These are phyloP conservation scores for Pachymerium ferrugineum DNA, from an alignment of 2,888 invertebrate genomes.

Conservation along the genomic window DNA sequence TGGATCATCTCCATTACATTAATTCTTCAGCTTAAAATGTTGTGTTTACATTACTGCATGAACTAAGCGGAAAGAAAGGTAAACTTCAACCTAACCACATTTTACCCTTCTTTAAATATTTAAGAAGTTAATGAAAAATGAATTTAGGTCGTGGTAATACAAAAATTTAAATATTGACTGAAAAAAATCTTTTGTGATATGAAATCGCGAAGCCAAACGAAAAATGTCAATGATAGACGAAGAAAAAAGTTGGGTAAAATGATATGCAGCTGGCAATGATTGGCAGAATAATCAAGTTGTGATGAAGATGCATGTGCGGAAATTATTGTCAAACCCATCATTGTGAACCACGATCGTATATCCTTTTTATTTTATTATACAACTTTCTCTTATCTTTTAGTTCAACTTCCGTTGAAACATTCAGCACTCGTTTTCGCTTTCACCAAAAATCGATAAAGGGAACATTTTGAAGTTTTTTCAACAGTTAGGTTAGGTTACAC, in stretches of 20 bases:
- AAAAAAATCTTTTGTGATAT: neutral
- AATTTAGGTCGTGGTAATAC: neutral
- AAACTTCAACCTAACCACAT: neutral
- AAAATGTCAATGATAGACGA: neutral
- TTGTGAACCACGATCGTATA: neutral
- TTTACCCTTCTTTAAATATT: neutral
- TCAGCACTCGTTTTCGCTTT: neutral
- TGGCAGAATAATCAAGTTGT: conserved; percentile 19
- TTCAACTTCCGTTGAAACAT: conserved; percentile 5
- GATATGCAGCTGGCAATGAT: neutral
- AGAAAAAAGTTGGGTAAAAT: neutral
- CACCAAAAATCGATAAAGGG: neutral
- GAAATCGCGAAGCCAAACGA: neutral
- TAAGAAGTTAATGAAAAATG: conserved; percentile 2
- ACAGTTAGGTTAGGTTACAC: too few species aligned
- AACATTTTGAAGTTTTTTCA: neutral
- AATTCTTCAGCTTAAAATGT: neutral
- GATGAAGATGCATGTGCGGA: neutral
- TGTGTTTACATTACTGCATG: neutral
- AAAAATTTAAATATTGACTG: neutral
- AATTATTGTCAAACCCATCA: conserved; percentile 11
- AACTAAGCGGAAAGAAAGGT: neutral
- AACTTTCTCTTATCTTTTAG: conserved; percentile 12
- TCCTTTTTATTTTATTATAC: conserved; percentile 24
- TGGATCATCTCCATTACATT: neutral